Evolutionary conservation across 2,888 invertebrate genomes (phyloP), one percentile per base, ranked within the genome.

Genomic region (Eumacrocentrus americanus): DNA sequence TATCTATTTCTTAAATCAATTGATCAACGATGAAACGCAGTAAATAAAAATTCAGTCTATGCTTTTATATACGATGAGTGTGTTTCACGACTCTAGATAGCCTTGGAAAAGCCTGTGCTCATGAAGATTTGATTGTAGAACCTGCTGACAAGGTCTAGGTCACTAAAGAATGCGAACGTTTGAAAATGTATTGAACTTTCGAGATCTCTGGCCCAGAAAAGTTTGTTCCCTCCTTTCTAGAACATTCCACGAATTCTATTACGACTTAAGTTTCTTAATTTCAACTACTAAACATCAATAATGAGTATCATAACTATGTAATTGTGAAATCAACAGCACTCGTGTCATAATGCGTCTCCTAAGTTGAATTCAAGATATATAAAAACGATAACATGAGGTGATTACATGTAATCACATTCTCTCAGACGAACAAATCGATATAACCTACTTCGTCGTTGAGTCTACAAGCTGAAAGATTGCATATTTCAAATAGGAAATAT

Each of bases 11-110:
- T n/a, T n/a, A n/a, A n/a, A n/a, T 40, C n/a, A 25, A 60, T 25
- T 23, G 4, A 29, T 9, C 29, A 29, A 29, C 9, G 29, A 29
- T 29, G 9, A n/a, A n/a, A n/a, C n/a, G n/a, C n/a, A n/a, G n/a
- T 29, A 29, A 29, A 29, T 29, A 9, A 9, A 29, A 29, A 29
- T 29, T 29, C 29, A 9, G 18, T 34, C 2, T 51, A 12, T 37
- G 37, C 14, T 37, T 37, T 37, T 14, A 4, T 2, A 14, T 37
- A 6, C n/a, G 23, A 23, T 11, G 12, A 4, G 11, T 22, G 14
- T 52, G 12, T 40, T 20, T 12, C 2, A 11, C n/a, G n/a, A 40
- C 38, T 38, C 23, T 37, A 53, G 40, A 53, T 25, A 37, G 38
- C 25, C 53, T 53, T 22, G n/a, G n/a, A n/a, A n/a, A n/a, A n/a